Conservation (phyloP, 2,797 vertebrate genomes). For the Carduelis carduelis region DNA sequence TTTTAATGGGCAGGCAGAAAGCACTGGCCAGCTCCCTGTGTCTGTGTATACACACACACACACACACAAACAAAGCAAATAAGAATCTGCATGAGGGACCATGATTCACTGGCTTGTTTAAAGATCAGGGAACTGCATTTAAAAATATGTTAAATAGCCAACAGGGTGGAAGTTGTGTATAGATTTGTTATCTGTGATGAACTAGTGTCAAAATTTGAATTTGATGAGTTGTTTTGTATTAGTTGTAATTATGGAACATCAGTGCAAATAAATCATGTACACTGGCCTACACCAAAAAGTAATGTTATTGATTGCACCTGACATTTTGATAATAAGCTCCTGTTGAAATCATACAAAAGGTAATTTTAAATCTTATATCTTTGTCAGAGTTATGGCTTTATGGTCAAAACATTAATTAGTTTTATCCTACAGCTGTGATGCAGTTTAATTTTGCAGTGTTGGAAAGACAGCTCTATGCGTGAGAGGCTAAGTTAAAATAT, state of each 20-base stretch:
- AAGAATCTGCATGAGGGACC: not conserved
- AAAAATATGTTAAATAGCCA: not conserved
- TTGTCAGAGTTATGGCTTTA: not conserved
- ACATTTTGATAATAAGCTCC: slow-evolving; percentile 28
- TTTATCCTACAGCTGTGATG: not conserved
- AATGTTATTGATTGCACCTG: slow-evolving; percentile 39
- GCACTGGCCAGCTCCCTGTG: not conserved
- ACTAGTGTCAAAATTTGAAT: not conserved
- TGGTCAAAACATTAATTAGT: not conserved
- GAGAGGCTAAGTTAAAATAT: not conserved
- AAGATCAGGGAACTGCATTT: not conserved
- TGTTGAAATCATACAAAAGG: slow-evolving; percentile 17
- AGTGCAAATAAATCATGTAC: not conserved
- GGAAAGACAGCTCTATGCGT: not conserved
- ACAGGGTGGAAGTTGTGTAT: not conserved
- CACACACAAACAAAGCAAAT: not conserved
- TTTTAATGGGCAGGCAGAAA: not conserved
- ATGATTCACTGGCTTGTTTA: not conserved
- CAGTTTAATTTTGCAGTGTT: not conserved
- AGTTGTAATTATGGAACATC: slow-evolving; percentile 22
- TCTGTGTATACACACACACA: fast-evolving
- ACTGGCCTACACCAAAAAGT: not conserved
- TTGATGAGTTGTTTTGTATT: slow-evolving; percentile 42
- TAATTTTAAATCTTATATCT: slow-evolving; percentile 30
- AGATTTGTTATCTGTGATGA: not conserved